A percentile compares a stretch with the other conserved stretches of the same genome.
Conservation (phyloP, 1,140 invertebrate species). For the Zaprionus africanus region DNA sequence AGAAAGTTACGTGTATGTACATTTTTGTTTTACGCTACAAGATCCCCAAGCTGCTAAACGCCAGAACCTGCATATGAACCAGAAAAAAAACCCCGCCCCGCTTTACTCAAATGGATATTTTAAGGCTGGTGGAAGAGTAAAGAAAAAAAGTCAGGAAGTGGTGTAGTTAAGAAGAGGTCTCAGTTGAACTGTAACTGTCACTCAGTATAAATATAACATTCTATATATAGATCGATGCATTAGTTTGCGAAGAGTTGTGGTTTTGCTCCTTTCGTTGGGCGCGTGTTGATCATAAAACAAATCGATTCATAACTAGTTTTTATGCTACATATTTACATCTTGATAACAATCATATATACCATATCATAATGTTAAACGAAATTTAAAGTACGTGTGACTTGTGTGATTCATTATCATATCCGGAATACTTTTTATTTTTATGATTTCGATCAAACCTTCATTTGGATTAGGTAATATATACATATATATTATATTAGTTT, state of each 20-base stretch:
- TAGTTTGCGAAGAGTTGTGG: slow-evolving; percentile 67
- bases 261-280: slow-evolving; percentile 58
- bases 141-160: neutral
- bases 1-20: slow-evolving; percentile 18
- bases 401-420: slow-evolving; percentile 35
- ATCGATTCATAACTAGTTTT: slow-evolving; percentile 55
- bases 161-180: slow-evolving; percentile 14
- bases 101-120: slow-evolving; percentile 18
- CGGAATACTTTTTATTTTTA: slow-evolving; percentile 32
- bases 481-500: slow-evolving; percentile 44
- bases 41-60: slow-evolving; percentile 26
- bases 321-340: slow-evolving; percentile 54
- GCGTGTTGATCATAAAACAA: slow-evolving; percentile 51
- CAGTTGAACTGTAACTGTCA: neutral
- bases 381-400: slow-evolving; percentile 67
- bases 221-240: slow-evolving; percentile 59
- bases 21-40: slow-evolving; percentile 30
- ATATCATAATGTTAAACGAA: slow-evolving; percentile 62
- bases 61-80: slow-evolving; percentile 19
- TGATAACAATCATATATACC: slow-evolving; percentile 58
- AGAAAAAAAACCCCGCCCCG: slow-evolving; percentile 13
- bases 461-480: slow-evolving; percentile 34
- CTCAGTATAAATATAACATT: slow-evolving; percentile 76
- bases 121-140: neutral
- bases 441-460: slow-evolving; percentile 26